These are phyloP conservation scores for Zeuzera pyrina DNA, from an alignment of 2,888 invertebrate genomes.

Conservation along the genomic window DNA sequence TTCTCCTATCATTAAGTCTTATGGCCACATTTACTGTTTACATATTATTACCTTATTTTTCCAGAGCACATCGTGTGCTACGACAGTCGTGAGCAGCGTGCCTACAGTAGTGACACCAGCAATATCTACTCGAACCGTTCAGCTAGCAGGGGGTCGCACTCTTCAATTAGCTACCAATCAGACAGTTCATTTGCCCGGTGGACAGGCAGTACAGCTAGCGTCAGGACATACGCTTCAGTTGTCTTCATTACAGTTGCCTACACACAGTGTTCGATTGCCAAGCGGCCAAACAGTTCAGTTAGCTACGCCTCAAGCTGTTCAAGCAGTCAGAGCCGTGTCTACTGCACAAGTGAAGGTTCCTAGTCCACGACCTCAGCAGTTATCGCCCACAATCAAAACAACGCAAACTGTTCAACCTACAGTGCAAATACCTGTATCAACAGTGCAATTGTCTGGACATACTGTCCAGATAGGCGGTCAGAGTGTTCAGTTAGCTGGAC, in stretches of 20 bases:
- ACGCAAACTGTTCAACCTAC: conserved; percentile 32
- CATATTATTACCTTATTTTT: conserved; percentile 10
- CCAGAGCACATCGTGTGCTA: conserved; percentile 35
- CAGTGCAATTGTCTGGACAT: conserved; percentile 48
- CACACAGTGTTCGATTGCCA: conserved; percentile 53
- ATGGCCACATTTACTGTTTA: no score
- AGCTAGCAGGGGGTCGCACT: conserved; percentile 50
- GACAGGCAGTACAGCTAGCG: conserved; percentile 25
- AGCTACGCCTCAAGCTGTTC: conserved; percentile 42
- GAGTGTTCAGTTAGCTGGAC: conserved; percentile 51
- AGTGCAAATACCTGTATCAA: conserved; percentile 47
- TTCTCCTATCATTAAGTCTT: no score
- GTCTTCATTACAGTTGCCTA: conserved; percentile 43
- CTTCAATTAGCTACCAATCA: conserved; percentile 47
- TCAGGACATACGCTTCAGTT: conserved; percentile 44
- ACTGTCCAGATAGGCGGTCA: conserved; percentile 53
- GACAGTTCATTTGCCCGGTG: conserved; percentile 39
- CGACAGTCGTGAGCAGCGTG: conserved; percentile 40
- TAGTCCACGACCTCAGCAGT: conserved; percentile 29
- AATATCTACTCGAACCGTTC: conserved; percentile 41
- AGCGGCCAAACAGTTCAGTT: conserved; percentile 57
- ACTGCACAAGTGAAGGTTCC: conserved; percentile 28
- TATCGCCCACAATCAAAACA: conserved; percentile 22
- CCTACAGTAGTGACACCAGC: conserved; percentile 33
- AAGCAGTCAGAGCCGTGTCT: conserved; percentile 34